Evolutionary conservation across 1,140 invertebrate species (phyloP), one percentile per base, ranked within the genome.

Genomic region (Antheraea mylitta): DNA sequence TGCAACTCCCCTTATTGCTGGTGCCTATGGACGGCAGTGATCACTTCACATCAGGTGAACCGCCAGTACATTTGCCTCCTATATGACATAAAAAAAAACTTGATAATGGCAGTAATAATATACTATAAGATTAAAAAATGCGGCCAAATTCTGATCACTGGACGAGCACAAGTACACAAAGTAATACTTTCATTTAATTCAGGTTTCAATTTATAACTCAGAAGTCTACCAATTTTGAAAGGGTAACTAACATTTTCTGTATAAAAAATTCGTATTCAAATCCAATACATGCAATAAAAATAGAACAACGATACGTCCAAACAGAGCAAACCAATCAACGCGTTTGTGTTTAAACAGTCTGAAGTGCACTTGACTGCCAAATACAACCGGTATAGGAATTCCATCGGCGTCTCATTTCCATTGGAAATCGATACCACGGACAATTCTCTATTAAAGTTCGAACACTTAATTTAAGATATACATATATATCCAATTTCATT

Each of bases 291-390:
- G 11, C 45, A 13, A 16, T 16, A 2, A 53, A 53, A 53, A 13
- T 16, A 53, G 45, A 13, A 61, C 10, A 36, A 19, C 5, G 59
- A 2, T 19, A 19, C 22, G 10, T 64, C 18, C 37, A 42, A 64
- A 64, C 62, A 42, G 13, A 18, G 37, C 62, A 42, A 64, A 64
- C 62, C 36, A 64, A 64, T 64, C 62, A 38, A 13, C 7, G 13
- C 9, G 13, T 64, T 42, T 36, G 9, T 63, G 22, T 63, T 64
- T 64, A 64, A 64, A 64, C 62, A 64, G 37, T 9, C 18, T 42
- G 16, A n/a, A 64, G 62, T 37, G 62, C 62, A 64, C 62, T 64
- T 64, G 62, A 64, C 37, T 64, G 30, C 30, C 22, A 42, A 64
- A 64, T 53, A 53, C 36, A 4, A 18, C 3, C 18, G 16, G n/a